Conservation (phyloP, 2,888 invertebrate genomes). For the Sympetrum striolatum region DNA sequence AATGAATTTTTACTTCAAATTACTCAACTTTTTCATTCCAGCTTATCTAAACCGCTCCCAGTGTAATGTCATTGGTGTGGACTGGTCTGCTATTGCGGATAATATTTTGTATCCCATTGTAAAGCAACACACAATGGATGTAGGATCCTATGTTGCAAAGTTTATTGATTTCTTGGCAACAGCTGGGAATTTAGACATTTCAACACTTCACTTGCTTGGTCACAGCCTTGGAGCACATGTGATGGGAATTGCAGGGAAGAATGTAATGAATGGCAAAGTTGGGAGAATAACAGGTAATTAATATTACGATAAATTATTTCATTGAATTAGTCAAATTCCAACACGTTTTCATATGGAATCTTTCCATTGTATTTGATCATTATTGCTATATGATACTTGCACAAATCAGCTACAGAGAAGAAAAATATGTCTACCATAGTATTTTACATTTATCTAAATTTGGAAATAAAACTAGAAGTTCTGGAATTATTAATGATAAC, state of each 20-base stretch:
- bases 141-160: slow-evolving; percentile 55
- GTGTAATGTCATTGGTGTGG: slow-evolving; percentile 62
- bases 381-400: too few relatives aligned
- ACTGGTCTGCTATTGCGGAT: slow-evolving; percentile 59
- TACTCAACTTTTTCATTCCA: neutral
- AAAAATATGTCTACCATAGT: too few relatives aligned
- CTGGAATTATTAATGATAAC: too few relatives aligned
- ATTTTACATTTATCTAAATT: too few relatives aligned
- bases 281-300: neutral
- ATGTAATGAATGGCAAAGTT: slow-evolving; percentile 45
- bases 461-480: too few relatives aligned
- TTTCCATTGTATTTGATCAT: too few relatives aligned
- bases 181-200: slow-evolving; percentile 49
- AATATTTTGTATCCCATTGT: slow-evolving; percentile 52
- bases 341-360: too few relatives aligned
- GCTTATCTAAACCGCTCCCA: slow-evolving; percentile 59
- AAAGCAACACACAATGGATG: slow-evolving; percentile 50
- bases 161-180: slow-evolving; percentile 55
- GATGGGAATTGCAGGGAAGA: slow-evolving; percentile 55
- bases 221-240: slow-evolving; percentile 59
- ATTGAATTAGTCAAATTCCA: too few relatives aligned
- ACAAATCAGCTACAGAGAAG: too few relatives aligned
- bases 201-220: slow-evolving; percentile 56
- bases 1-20: too few relatives aligned
- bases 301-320: too few relatives aligned